Evolutionary conservation across 2,113 vertebrate species (phyloP).

Genomic region (Neogobius melanostomus): DNA sequence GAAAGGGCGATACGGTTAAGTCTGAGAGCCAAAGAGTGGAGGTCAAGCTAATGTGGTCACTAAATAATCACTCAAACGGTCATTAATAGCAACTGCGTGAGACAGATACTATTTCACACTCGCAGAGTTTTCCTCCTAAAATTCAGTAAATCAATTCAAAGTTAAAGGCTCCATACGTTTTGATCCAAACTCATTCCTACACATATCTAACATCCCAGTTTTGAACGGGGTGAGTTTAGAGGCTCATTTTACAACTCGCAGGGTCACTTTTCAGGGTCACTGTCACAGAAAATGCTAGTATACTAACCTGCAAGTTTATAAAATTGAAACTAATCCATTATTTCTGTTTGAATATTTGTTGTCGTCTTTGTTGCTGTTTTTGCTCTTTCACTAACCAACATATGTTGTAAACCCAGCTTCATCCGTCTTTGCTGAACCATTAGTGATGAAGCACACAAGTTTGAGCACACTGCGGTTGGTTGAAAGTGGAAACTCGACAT

Average conservation of each 20-base stretch:
- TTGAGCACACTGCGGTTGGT: slow-evolving; percentile 28
- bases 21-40: slow-evolving; percentile 40
- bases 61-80: slow-evolving; percentile 47
- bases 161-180: too few species aligned
- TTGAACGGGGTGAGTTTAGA: too few species aligned
- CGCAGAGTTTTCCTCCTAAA: too few species aligned
- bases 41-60: slow-evolving; percentile 42
- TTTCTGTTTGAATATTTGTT: not conserved
- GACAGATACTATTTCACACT: not conserved
- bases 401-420: not conserved
- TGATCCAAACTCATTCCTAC: too few species aligned
- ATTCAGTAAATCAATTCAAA: too few species aligned
- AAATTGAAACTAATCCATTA: not conserved
- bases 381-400: not conserved
- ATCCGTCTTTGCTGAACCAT: slow-evolving; percentile 21
- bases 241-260: too few species aligned
- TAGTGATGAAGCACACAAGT: slow-evolving; percentile 15
- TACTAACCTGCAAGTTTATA: too few species aligned
- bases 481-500: slow-evolving; percentile 34
- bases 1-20: slow-evolving; percentile 51
- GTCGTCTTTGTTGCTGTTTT: not conserved
- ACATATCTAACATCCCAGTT: too few species aligned
- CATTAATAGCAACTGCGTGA: slow-evolving; percentile 47
- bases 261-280: too few species aligned
- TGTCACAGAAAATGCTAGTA: too few species aligned